These are phyloP conservation scores for Actinopyga echinites DNA, from an alignment of 53 echinoderm and acorn worm genomes.

Conservation along the genomic window DNA sequence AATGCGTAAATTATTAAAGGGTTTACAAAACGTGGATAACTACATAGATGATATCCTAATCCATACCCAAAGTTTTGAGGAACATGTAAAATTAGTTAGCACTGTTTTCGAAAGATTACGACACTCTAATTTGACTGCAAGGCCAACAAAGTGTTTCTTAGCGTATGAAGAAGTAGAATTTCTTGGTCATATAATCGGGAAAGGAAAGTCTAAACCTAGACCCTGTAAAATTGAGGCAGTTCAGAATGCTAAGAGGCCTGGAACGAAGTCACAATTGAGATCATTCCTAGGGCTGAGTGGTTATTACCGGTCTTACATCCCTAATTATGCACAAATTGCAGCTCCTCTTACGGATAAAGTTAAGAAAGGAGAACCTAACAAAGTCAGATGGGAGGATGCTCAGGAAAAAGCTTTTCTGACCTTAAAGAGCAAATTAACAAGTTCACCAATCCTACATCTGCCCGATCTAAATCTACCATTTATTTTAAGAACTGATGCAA, in stretches of 20 bases:
- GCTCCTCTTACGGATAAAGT: not conserved
- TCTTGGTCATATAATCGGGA: constrained; percentile 53
- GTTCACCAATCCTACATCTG: not conserved
- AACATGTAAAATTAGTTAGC: constrained; percentile 49
- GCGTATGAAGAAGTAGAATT: constrained; percentile 53
- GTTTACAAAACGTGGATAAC: constrained; percentile 33
- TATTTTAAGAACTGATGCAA: not conserved
- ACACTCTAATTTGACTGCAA: constrained; percentile 39
- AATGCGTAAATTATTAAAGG: constrained; percentile 59
- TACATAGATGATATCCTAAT: constrained; percentile 6
- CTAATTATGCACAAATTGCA: constrained; percentile 32
- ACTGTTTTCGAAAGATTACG: constrained; percentile 44
- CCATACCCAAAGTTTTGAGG: constrained; percentile 59
- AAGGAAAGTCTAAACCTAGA: constrained; percentile 43
- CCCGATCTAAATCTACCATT: not conserved
- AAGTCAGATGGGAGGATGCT: not conserved
- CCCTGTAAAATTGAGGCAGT: constrained; percentile 47
- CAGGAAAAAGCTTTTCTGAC: not conserved
- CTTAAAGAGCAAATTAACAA: not conserved
- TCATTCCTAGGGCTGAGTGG: constrained; percentile 64
- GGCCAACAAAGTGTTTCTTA: constrained; percentile 56
- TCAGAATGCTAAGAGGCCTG: constrained; percentile 41
- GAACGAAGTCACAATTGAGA: constrained; percentile 60
- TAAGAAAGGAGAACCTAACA: not conserved
- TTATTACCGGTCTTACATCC: constrained; percentile 61